These are phyloP conservation scores for Todiramphus saurophagus DNA, from an alignment of 2,113 vertebrate genomes.

Conservation along the genomic window DNA sequence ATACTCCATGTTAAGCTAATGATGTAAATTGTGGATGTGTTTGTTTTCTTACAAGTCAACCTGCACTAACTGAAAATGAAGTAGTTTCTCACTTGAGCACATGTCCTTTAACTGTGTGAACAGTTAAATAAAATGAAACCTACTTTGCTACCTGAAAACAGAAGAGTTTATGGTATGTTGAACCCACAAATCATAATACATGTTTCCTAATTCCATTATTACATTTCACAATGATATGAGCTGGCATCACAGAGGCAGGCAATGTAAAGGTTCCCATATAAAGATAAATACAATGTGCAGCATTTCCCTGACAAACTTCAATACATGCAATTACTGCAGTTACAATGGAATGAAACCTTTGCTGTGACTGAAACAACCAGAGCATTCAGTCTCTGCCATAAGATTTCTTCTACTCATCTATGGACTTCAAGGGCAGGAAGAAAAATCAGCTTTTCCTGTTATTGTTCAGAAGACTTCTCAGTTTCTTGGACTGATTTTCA, in stretches of 20 bases:
- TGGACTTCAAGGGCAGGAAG: background rate
- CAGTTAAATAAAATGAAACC: conserved; percentile 17
- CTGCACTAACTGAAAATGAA: background rate
- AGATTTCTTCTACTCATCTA: background rate
- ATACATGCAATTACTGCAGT: conserved; percentile 29
- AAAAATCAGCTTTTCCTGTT: conserved; percentile 1
- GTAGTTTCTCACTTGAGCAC: background rate
- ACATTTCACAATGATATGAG: background rate
- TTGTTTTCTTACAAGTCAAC: background rate
- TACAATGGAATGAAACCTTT: conserved; percentile 24
- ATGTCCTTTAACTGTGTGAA: background rate
- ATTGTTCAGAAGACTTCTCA: background rate
- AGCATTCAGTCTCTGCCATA: background rate
- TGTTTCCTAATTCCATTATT: conserved; percentile 7
- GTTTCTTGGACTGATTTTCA: conserved; percentile 29
- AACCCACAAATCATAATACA: conserved; percentile 49
- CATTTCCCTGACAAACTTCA: conserved; percentile 34
- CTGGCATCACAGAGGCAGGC: background rate
- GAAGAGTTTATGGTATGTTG: conserved; percentile 1
- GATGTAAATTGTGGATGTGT: background rate
- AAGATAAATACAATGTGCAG: conserved; percentile 41
- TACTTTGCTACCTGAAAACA: background rate
- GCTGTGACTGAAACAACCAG: background rate
- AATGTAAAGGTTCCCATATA: conserved; percentile 38
- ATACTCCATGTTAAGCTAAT: background rate